A percentile compares a stretch with the other conserved stretches of the same genome.
Evolutionary conservation across 2,797 vertebrate genomes (phyloP).

Genomic region (Bucorvus abyssinicus): DNA sequence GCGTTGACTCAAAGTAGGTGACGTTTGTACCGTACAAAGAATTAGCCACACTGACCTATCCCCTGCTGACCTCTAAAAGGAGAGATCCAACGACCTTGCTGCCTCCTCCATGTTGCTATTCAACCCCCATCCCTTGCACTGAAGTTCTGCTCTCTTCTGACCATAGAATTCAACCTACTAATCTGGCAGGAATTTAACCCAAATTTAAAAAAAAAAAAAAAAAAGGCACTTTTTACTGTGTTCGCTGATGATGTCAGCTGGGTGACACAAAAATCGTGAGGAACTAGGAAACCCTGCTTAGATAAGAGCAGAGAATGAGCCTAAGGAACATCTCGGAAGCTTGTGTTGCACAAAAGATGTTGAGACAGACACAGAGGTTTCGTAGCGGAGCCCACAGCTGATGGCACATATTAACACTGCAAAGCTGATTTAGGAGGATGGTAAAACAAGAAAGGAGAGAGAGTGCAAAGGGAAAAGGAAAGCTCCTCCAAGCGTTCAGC

Average conservation of each 20-base stretch:
- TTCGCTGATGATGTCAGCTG: neutral
- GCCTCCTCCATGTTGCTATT: neutral
- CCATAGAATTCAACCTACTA: neutral
- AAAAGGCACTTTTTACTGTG: neutral
- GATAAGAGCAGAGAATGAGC: neutral
- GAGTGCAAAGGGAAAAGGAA: neutral
- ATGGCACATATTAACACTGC: neutral
- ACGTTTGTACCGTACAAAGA: neutral
- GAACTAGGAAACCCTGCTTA: neutral
- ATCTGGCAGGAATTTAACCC: neutral
- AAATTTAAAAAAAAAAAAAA: neutral
- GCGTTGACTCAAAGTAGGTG: neutral
- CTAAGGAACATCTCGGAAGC: neutral
- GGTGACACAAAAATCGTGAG: neutral
- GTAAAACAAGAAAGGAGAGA: neutral
- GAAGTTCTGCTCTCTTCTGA: neutral
- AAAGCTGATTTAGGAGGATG: neutral
- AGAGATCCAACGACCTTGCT: neutral
- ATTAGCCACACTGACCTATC: neutral
- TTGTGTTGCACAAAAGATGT: neutral
- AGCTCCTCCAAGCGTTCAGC: neutral
- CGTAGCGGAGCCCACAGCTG: neutral
- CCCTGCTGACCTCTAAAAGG: neutral
- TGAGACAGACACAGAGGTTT: neutral
- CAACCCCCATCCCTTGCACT: neutral